Evolutionary conservation across 2,888 invertebrate genomes (phyloP).

Genomic region (Orgyia antiqua): DNA sequence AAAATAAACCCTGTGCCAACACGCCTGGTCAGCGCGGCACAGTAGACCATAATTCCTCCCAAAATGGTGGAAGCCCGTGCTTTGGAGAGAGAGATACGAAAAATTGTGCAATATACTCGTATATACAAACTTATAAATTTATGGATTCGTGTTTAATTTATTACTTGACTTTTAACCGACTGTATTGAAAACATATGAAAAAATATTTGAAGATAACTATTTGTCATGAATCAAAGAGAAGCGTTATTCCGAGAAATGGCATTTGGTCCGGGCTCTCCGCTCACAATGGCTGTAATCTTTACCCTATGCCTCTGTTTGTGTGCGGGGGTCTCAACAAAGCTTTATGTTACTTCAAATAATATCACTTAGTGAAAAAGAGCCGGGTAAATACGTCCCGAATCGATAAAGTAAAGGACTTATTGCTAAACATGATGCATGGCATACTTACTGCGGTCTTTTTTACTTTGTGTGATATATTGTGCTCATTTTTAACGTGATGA

Average conservation of each 20-base stretch:
- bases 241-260: conserved; percentile 12
- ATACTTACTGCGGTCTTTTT: conserved; percentile 16
- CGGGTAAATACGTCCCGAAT: conserved; percentile 24
- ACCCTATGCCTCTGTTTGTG: conserved; percentile 24
- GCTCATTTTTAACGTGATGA: neutral
- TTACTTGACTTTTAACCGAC: no score
- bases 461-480: neutral
- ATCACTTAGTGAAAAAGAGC: conserved; percentile 44
- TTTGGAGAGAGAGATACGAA: no score
- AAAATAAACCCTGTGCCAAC: no score
- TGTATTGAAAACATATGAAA: no score
- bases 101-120: no score
- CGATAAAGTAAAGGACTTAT: conserved; percentile 36
- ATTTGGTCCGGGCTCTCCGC: conserved; percentile 14
- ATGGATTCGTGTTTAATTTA: no score
- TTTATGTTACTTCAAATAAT: conserved; percentile 59
- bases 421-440: conserved; percentile 36
- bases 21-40: no score
- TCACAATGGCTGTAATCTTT: conserved; percentile 16
- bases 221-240: conserved; percentile 13
- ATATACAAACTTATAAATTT: no score
- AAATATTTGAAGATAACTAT: no score
- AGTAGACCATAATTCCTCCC: no score
- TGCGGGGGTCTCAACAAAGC: conserved; percentile 35
- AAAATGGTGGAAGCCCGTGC: no score